Conservation (phyloP, 1,140 invertebrate genomes). For the Lepidostoma basale region DNA sequence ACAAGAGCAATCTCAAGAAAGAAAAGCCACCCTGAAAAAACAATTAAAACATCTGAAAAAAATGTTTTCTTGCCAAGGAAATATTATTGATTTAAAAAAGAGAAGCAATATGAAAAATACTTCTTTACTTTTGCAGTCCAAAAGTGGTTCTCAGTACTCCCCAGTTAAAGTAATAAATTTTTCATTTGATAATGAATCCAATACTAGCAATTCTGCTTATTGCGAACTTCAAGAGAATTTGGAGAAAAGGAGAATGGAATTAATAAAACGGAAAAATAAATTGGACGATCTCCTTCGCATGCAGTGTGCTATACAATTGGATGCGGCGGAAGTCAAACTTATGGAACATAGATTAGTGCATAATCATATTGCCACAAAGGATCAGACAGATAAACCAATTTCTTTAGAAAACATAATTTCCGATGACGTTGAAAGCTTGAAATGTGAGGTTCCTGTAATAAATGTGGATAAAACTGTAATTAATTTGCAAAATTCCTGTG, state of each 20-base stretch:
- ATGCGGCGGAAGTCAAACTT: constrained; percentile 29
- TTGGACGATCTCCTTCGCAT: constrained; percentile 33
- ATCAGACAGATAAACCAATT: no score
- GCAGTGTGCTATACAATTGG: constrained; percentile 37
- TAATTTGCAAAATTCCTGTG: no score
- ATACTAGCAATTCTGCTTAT: not conserved
- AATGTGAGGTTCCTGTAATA: no score
- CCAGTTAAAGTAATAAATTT: constrained; percentile 38
- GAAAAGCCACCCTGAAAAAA: constrained; percentile 24
- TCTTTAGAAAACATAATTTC: no score
- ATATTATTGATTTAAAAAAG: constrained; percentile 13
- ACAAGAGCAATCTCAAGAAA: constrained; percentile 36
- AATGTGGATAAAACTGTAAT: no score
- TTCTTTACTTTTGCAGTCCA: constrained; percentile 3
- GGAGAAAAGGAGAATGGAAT: constrained; percentile 4
- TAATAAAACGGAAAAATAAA: constrained; percentile 34
- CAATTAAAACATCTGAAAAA: constrained; percentile 42
- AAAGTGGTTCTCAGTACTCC: constrained; percentile 17
- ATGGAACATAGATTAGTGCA: constrained; percentile 28
- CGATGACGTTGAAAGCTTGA: no score
- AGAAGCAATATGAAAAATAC: constrained; percentile 27
- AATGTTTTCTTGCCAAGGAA: constrained; percentile 18
- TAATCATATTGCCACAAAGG: no score
- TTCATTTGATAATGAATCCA: constrained; percentile 6
- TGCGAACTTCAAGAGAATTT: constrained; percentile 19